Percentiles rank a stretch among this genome's conserved stretches.
Conservation (phyloP, 2,113 vertebrate species). For the Gambusia holbrooki region DNA sequence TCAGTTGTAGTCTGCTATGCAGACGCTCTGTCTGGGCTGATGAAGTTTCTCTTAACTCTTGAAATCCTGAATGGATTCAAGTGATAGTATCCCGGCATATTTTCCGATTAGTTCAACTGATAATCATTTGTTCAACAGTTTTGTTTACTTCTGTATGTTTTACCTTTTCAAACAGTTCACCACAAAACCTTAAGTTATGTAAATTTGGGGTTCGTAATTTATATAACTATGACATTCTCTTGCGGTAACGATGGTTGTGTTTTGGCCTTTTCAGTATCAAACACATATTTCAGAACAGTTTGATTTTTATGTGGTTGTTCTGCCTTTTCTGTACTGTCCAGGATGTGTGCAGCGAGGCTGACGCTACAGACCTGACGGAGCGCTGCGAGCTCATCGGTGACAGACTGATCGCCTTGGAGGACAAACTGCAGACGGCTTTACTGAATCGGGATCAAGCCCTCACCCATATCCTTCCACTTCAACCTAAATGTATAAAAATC, state of each 20-base stretch:
- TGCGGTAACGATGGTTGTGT: not conserved
- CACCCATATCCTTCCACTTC: slow-evolving; percentile 88
- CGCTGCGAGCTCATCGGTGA: slow-evolving; percentile 80
- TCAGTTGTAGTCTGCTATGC: too few relatives aligned
- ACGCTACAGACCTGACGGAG: slow-evolving; percentile 70
- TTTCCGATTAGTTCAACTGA: not conserved
- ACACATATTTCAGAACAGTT: not conserved
- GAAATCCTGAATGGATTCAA: not conserved
- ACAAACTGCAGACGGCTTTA: slow-evolving; percentile 83
- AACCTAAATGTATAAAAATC: slow-evolving; percentile 16
- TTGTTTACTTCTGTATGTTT: not conserved
- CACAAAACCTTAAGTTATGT: not conserved
- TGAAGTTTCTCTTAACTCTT: not conserved
- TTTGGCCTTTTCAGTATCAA: not conserved
- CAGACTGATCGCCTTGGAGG: slow-evolving; percentile 85
- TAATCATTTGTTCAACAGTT: not conserved
- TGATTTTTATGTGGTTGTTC: not conserved
- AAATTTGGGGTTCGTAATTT: not conserved
- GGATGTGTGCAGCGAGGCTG: slow-evolving; percentile 66
- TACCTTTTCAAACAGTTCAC: not conserved
- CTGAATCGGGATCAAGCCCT: slow-evolving; percentile 81
- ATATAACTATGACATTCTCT: not conserved
- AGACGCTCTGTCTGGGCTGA: too few relatives aligned
- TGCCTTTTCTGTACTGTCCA: slow-evolving; percentile 33
- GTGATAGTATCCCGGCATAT: not conserved